Percentiles rank a stretch among this genome's conserved stretches.
Evolutionary conservation across 2,797 vertebrate species (phyloP).

Genomic region (Meda fulgida): DNA sequence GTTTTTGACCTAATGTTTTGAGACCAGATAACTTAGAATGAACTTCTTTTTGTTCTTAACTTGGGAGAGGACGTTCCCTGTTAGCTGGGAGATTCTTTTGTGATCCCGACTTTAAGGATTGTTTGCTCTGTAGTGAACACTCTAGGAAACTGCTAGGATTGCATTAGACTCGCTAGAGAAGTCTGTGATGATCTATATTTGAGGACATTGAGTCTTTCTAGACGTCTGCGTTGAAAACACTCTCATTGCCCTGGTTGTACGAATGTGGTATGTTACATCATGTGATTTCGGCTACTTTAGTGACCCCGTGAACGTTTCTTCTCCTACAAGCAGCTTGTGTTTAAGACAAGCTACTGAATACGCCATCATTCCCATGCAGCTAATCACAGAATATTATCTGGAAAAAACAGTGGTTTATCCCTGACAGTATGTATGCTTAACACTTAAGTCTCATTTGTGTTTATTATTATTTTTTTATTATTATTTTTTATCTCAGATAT

Average conservation of each 20-base stretch:
- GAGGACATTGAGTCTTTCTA: background rate
- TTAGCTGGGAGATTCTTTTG: background rate
- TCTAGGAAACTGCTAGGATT: background rate
- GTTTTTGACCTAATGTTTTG: background rate
- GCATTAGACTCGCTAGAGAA: background rate
- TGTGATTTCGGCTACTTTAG: background rate
- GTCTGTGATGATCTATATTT: background rate
- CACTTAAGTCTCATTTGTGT: slow-evolving; percentile 5
- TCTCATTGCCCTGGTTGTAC: background rate
- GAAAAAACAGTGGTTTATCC: background rate
- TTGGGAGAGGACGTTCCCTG: background rate
- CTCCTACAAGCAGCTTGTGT: slow-evolving; percentile 30
- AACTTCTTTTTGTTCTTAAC: background rate
- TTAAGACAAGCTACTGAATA: slow-evolving; percentile 34
- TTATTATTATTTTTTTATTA: slow-evolving; percentile 6
- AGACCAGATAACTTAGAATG: background rate
- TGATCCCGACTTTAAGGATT: background rate
- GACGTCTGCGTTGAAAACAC: background rate
- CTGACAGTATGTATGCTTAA: background rate
- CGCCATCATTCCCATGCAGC: background rate
- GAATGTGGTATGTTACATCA: background rate
- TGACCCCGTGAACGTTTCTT: background rate
- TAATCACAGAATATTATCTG: background rate
- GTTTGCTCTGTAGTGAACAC: background rate
- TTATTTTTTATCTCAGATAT: slow-evolving; percentile 23